Evolutionary conservation across 2,113 vertebrate species (phyloP).

Genomic region (Oncorhynchus nerka): DNA sequence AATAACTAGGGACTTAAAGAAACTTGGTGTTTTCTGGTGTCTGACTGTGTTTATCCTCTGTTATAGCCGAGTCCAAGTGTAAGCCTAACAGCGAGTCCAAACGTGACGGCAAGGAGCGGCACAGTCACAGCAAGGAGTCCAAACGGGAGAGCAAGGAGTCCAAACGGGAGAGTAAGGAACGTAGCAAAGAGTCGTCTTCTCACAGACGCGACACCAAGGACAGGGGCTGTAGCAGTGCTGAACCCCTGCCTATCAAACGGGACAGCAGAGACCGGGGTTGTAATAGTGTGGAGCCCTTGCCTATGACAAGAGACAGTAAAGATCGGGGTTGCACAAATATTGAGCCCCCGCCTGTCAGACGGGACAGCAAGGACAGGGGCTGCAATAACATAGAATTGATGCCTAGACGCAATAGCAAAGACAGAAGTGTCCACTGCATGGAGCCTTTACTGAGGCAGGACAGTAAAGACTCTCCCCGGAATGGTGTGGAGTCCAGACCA

Average conservation of each 20-base stretch:
- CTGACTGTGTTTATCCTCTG: constrained; percentile 14
- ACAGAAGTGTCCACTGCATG: constrained; percentile 48
- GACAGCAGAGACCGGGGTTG: constrained; percentile 69
- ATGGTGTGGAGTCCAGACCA: constrained; percentile 54
- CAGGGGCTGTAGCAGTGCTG: constrained; percentile 48
- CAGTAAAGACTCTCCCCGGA: constrained; percentile 61
- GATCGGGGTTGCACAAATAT: constrained; percentile 58
- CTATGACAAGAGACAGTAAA: constrained; percentile 63
- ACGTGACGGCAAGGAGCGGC: constrained; percentile 44
- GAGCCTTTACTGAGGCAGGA: constrained; percentile 61
- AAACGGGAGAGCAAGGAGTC: constrained; percentile 64
- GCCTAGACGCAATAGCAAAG: constrained; percentile 67
- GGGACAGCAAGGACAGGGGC: constrained; percentile 27
- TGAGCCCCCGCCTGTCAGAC: constrained; percentile 48
- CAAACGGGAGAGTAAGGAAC: constrained; percentile 41
- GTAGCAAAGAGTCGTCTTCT: constrained; percentile 69
- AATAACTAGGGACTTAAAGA: neutral
- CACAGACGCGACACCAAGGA: constrained; percentile 50
- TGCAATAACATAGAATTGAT: constrained; percentile 46
- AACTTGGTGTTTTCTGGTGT: neutral
- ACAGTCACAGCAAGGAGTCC: constrained; percentile 62
- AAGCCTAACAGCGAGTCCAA: constrained; percentile 70
- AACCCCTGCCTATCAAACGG: constrained; percentile 52
- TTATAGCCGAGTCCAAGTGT: constrained; percentile 87
- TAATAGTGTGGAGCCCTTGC: constrained; percentile 49